phyloP scores from a whole-genome alignment of 30 jellyfish, hydroid and myxozoan genomes.

The Turritopsis rubra region DNA sequence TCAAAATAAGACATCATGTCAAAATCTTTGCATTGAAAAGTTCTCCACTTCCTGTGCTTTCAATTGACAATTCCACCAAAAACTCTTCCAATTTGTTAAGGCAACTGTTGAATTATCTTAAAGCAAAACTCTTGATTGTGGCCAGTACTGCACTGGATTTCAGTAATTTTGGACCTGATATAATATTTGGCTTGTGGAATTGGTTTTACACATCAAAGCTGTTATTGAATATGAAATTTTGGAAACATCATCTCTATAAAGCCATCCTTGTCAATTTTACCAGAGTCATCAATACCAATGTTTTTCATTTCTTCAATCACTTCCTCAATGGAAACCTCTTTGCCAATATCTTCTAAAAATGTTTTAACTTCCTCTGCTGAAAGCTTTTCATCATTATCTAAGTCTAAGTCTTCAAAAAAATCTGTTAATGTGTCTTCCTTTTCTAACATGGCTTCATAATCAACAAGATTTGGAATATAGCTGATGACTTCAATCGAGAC shows the following conservation, averaged over 20 bases:
- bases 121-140: neutral
- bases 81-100: neutral
- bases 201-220: neutral
- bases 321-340: slow-evolving; percentile 46
- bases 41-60: too few relatives aligned
- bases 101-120: neutral
- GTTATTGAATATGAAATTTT: slow-evolving; percentile 49
- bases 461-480: slow-evolving; percentile 62
- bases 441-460: slow-evolving; percentile 79
- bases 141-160: neutral
- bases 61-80: neutral
- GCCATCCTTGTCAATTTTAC: slow-evolving; percentile 64
- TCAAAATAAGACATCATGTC: neutral
- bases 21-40: neutral
- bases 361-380: slow-evolving; percentile 45
- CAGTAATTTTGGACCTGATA: neutral
- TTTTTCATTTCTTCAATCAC: slow-evolving; percentile 40
- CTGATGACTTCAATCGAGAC: slow-evolving; percentile 54
- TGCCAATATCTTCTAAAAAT: slow-evolving; percentile 80
- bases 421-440: slow-evolving; percentile 73
- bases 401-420: slow-evolving; percentile 56
- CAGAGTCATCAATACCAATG: slow-evolving; percentile 41
- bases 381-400: slow-evolving; percentile 49
- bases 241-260: slow-evolving; percentile 88
- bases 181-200: neutral